These are phyloP conservation scores for Yoshiicerus persimilis DNA, from an alignment of 1,140 invertebrate species.

Conservation along the genomic window DNA sequence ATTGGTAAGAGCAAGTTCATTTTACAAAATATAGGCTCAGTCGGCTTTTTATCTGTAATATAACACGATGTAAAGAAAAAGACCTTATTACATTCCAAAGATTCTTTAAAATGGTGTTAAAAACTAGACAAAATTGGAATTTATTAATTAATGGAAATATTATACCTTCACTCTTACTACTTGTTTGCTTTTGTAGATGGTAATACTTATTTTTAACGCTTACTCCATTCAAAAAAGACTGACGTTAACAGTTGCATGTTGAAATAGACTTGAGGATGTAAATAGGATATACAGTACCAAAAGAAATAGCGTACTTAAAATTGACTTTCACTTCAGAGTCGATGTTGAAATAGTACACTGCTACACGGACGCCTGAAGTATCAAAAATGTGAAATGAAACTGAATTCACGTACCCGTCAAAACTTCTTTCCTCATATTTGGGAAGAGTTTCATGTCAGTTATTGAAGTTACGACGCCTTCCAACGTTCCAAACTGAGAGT, in stretches of 20 bases:
- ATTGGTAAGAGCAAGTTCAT: neutral
- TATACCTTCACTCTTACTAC: no score
- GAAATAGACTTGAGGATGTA: no score
- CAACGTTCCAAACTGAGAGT: constrained; percentile 91
- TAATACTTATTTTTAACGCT: no score
- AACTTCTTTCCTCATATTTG: constrained; percentile 86
- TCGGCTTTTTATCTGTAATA: neutral
- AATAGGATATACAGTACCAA: no score
- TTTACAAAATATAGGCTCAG: neutral
- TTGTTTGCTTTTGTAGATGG: no score
- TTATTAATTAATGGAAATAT: no score
- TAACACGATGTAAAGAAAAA: neutral
- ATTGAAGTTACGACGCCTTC: constrained; percentile 95
- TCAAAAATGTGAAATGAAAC: neutral
- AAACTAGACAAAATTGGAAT: no score
- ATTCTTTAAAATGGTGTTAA: neutral
- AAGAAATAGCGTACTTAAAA: no score
- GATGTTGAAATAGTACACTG: no score
- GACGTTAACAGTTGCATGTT: no score
- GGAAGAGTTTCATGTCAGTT: constrained; percentile 92
- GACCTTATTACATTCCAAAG: neutral
- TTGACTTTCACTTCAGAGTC: no score
- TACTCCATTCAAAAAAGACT: no score
- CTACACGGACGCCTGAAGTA: neutral
- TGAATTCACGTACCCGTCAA: constrained; percentile 67